Evolutionary conservation across 2,797 vertebrate species (phyloP).

Genomic region (Ptychadena robeensis): DNA sequence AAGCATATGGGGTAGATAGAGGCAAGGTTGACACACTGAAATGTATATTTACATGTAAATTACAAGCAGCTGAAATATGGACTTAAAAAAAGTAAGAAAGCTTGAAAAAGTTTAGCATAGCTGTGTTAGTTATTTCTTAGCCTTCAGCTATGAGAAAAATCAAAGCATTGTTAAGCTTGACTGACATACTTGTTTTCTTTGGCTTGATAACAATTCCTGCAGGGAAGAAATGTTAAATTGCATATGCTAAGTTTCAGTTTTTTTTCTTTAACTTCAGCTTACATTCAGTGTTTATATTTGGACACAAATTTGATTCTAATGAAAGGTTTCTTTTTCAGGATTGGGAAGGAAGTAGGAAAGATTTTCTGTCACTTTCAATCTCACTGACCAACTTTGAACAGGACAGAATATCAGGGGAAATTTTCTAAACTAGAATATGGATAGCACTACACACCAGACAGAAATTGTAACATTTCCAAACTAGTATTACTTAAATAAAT

Average conservation of each 20-base stretch:
- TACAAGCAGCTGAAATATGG: background rate
- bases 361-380: too few relatives aligned
- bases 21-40: background rate
- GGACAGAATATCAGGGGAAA: background rate
- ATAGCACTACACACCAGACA: too few relatives aligned
- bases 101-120: background rate
- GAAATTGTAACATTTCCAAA: too few relatives aligned
- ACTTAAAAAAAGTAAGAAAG: background rate
- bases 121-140: background rate
- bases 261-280: background rate
- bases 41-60: background rate
- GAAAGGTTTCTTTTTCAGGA: too few relatives aligned
- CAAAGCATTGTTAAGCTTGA: background rate
- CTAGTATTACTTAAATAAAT: too few relatives aligned
- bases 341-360: too few relatives aligned
- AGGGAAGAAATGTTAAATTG: slow-evolving; percentile 2
- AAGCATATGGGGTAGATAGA: too few relatives aligned
- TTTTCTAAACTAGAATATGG: too few relatives aligned
- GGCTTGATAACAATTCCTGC: slow-evolving; percentile 23
- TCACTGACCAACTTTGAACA: background rate
- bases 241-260: background rate
- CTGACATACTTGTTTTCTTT: slow-evolving; percentile 44
- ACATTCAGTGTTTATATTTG: background rate
- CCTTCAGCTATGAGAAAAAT: background rate
- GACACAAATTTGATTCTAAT: too few relatives aligned